Evolutionary conservation across 2,888 invertebrate genomes (phyloP).

Genomic region (Hirtodrosophila cameraria): DNA sequence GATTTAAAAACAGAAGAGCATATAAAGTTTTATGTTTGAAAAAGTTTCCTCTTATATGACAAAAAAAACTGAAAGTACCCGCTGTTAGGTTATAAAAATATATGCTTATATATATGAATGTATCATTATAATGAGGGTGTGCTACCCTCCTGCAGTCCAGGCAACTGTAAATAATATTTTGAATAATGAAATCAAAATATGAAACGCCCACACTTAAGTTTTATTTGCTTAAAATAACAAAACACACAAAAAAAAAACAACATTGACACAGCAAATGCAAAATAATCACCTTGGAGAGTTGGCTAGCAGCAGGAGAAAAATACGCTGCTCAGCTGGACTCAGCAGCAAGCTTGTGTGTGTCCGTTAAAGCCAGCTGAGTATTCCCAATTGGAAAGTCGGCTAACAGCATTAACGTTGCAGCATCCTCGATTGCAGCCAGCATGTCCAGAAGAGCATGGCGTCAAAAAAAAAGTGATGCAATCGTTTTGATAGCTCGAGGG

Average conservation of each 20-base stretch:
- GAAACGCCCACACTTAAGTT: conserved; percentile 11
- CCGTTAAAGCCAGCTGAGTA: conserved; percentile 26
- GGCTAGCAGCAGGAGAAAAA: neutral
- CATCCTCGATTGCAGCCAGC: conserved; percentile 21
- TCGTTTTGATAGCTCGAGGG: conserved; percentile 63
- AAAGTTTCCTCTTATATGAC: too few species aligned
- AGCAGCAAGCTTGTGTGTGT: neutral
- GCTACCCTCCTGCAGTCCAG: conserved; percentile 14
- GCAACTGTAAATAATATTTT: conserved; percentile 33
- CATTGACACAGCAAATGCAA: conserved; percentile 64
- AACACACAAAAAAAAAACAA: conserved; percentile 10
- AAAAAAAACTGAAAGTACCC: too few species aligned
- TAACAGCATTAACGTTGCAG: conserved; percentile 61
- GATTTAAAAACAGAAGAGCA: too few species aligned
- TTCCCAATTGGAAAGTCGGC: conserved; percentile 54
- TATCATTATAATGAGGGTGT: conserved; percentile 30
- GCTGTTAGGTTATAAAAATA: conserved; percentile 6
- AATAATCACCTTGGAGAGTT: conserved; percentile 74
- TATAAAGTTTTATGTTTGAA: too few species aligned
- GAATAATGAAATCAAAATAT: conserved; percentile 67
- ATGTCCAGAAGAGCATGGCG: conserved; percentile 26
- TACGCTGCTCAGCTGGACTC: neutral
- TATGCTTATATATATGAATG: conserved; percentile 5
- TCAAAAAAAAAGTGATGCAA: conserved; percentile 53
- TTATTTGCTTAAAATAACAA: conserved; percentile 26